A percentile compares a stretch with the other conserved stretches of the same genome.
phyloP scores from a whole-genome alignment of 1,140 invertebrate genomes.

The Sarcophaga peregrina region DNA sequence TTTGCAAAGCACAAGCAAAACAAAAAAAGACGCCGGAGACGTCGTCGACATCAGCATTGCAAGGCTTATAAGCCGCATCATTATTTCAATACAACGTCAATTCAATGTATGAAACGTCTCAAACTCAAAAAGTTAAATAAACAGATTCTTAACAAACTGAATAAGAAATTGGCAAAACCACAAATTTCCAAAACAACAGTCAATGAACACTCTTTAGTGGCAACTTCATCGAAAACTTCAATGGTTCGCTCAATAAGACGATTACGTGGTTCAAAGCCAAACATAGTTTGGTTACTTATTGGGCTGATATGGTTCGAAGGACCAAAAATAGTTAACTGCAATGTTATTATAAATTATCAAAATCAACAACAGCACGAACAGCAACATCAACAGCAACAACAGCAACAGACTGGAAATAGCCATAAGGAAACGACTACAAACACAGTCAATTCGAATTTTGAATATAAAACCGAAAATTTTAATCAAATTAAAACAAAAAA shows the following conservation, averaged over 20 bases:
- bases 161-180: not conserved
- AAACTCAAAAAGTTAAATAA: not conserved
- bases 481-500: conserved; percentile 15
- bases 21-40: not conserved
- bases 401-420: not conserved
- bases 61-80: not conserved
- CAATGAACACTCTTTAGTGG: not conserved
- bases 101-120: not conserved
- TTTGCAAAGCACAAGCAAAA: not conserved
- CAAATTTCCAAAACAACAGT: not conserved
- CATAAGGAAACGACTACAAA: not conserved
- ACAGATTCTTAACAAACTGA: not conserved
- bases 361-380: conserved; percentile 1
- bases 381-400: not conserved
- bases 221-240: not conserved
- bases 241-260: not conserved
- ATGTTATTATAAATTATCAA: conserved; percentile 4
- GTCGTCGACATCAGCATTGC: not conserved
- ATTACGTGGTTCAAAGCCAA: not conserved
- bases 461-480: conserved; percentile 14
- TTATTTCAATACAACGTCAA: not conserved
- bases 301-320: conserved; percentile 6
- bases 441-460: not conserved
- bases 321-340: conserved; percentile 3
- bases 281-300: conserved; percentile 4